Conservation (phyloP, 2,888 invertebrate genomes). For the Magallana nippona region DNA sequence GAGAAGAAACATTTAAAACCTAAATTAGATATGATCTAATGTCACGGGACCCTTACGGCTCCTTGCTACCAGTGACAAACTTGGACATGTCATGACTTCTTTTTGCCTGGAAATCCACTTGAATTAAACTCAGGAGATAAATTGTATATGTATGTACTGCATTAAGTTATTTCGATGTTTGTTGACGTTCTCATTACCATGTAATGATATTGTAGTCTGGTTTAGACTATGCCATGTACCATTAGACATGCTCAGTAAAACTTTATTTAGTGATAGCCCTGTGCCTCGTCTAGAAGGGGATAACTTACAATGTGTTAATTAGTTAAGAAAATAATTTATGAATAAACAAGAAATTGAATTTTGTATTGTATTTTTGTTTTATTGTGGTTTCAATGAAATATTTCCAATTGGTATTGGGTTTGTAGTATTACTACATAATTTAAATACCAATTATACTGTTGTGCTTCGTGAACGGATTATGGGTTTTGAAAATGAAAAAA, state of each 20-base stretch:
- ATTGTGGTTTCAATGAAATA: no score
- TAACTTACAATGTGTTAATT: no score
- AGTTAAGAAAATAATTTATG: no score
- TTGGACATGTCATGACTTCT: background rate
- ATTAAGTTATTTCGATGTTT: background rate
- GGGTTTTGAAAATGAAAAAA: no score
- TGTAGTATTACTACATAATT: no score
- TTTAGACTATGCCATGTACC: no score
- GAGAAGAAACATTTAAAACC: background rate
- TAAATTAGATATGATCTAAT: background rate
- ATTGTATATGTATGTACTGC: constrained; percentile 2
- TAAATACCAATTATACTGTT: no score
- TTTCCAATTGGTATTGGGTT: no score
- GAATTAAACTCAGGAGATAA: constrained; percentile 3
- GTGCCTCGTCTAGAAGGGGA: background rate
- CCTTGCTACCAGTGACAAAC: background rate
- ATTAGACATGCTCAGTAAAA: background rate
- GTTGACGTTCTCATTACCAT: constrained; percentile 3
- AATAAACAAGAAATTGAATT: no score
- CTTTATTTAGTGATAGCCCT: background rate
- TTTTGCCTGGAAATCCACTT: background rate
- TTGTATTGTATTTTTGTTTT: no score
- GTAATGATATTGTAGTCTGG: background rate
- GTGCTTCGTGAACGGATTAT: no score
- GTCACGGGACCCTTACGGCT: background rate